phyloP scores from a whole-genome alignment of 2,797 vertebrate genomes.

The Pseudomugil gertrudae region DNA sequence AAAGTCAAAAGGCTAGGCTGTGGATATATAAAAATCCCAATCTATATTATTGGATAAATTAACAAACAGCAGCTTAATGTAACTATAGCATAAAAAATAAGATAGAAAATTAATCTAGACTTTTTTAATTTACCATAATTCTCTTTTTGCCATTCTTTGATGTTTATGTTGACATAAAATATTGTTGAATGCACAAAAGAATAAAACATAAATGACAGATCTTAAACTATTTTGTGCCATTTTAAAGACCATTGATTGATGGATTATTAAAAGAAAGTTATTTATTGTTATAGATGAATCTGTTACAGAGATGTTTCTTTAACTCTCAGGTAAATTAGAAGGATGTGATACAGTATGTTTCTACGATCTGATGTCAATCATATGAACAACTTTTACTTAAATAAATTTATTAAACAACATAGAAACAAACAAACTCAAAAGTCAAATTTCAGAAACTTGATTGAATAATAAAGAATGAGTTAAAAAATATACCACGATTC shows the following conservation, averaged over 20 bases:
- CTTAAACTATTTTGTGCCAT: neutral
- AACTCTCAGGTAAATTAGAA: neutral
- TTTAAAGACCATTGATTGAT: neutral
- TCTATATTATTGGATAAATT: neutral
- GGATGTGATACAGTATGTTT: neutral
- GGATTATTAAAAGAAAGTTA: neutral
- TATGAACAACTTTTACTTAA: neutral
- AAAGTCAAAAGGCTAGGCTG: conserved; percentile 27
- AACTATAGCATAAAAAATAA: neutral
- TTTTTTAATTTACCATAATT: neutral
- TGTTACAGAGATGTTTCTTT: neutral
- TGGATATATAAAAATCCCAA: neutral
- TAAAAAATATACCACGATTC: neutral
- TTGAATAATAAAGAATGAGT: neutral
- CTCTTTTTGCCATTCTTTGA: neutral
- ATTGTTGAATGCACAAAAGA: neutral
- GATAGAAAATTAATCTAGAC: neutral
- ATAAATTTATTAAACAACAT: neutral
- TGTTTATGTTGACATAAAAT: neutral
- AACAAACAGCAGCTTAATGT: neutral
- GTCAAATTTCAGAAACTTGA: neutral
- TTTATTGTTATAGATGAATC: neutral
- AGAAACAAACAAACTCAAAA: neutral
- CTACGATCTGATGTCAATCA: neutral
- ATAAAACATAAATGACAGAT: neutral